Evolutionary conservation across 2,113 vertebrate genomes (phyloP), one percentile per base, ranked within the genome.

Genomic region (Spilogale gracilis): DNA sequence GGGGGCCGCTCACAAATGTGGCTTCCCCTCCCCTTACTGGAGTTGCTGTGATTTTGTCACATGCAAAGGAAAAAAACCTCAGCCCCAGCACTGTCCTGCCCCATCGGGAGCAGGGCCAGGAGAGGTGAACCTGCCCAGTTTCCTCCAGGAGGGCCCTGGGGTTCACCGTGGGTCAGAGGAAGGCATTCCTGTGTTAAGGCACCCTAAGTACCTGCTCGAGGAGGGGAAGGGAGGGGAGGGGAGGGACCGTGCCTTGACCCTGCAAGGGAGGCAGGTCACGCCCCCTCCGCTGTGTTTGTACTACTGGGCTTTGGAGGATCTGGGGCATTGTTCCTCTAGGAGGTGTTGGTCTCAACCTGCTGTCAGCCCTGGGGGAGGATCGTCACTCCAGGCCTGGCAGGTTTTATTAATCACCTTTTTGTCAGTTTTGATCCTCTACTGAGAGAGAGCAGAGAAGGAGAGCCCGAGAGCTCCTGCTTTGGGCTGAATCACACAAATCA

Each of bases 281-380:
- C 78, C 81, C 67, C 6, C 94, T 50, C 17, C 0, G 1, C 17
- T 1, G 1, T 58, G 83, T 25, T 98, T 85, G 94, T 69, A 48
- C 45, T 92, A n/a, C 82, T 58, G 45, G 96, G 97, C 80, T 97
- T 98, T 84, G 78, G 74, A 91, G 95, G 91, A 79, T 88, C 45
- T 14, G 38, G 9, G 38, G 86, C 78, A 88, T 95, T 98, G 98
- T 96, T 38, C 9, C 65, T 78, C n/a, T 4, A 3, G 85, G 85
- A 84, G 97, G 97, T 76, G 92, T 97, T 98, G 98, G 98, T 94
- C 83, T 54, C 11, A 98, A 98, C 99, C 97, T 98, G 98, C 97
- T 14, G 4, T 91, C 95, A 96, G 97, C 97, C 96, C 82, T 0
- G 12, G 71, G 17, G 82, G 94, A 80, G 82, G 93, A 52, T 45